Evolutionary conservation across 2,113 vertebrate species (phyloP).

Genomic region (Gobius niger): DNA sequence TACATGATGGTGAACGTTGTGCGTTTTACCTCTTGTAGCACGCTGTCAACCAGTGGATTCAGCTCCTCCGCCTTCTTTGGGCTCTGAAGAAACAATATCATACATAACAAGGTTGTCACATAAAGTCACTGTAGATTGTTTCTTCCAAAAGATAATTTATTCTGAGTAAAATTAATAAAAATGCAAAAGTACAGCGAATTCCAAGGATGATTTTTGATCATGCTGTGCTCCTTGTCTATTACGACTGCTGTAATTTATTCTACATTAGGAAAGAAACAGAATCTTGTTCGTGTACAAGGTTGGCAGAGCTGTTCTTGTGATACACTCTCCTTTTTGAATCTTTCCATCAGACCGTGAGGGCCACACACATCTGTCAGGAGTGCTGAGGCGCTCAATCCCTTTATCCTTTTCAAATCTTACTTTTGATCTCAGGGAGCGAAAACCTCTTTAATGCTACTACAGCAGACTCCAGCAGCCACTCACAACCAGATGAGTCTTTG

Average conservation of each 20-base stretch:
- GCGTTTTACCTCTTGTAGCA: conserved; percentile 86
- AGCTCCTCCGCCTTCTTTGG: conserved; percentile 90
- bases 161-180: background rate
- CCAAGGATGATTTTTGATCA: background rate
- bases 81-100: conserved; percentile 70
- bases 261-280: background rate
- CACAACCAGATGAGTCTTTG: background rate
- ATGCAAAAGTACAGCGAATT: background rate
- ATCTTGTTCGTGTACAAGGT: background rate
- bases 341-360: background rate
- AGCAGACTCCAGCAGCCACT: background rate
- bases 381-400: background rate
- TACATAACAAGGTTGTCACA: background rate
- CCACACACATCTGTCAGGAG: conserved; percentile 4
- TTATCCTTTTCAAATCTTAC: background rate
- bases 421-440: background rate
- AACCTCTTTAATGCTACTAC: background rate
- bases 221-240: background rate
- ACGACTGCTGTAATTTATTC: background rate
- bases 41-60: conserved; percentile 85
- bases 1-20: background rate
- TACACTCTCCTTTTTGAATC: background rate
- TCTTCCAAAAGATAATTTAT: background rate
- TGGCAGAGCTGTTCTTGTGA: background rate
- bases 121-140: background rate